phyloP scores from a whole-genome alignment of 2,888 invertebrate genomes.

The Thecocarcelia acutangulata region DNA sequence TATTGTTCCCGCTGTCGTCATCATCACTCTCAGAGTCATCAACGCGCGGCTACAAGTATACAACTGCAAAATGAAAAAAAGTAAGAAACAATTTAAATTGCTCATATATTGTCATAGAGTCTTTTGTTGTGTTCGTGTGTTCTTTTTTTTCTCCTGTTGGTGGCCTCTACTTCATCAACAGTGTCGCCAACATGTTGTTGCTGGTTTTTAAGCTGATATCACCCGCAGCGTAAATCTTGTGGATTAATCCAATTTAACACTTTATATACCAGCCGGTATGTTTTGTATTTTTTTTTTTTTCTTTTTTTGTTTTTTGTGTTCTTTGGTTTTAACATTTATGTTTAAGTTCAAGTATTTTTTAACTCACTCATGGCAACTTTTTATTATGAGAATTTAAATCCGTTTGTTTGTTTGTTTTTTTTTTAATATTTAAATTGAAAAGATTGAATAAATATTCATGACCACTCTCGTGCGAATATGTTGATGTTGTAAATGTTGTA shows the following conservation, averaged over 20 bases:
- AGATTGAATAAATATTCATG: conserved; percentile 67
- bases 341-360: conserved; percentile 2
- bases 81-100: conserved; percentile 14
- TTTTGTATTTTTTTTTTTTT: conserved; percentile 61
- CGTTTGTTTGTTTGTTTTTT: background rate
- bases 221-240: conserved; percentile 80
- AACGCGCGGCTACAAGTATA: conserved; percentile 42
- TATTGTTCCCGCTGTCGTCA: conserved; percentile 50
- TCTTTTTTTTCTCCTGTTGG: conserved; percentile 10
- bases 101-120: conserved; percentile 72
- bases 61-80: background rate
- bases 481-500: conserved; percentile 45
- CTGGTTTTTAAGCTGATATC: conserved; percentile 75
- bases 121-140: conserved; percentile 42
- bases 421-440: conserved; percentile 29
- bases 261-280: conserved; percentile 75
- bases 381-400: conserved; percentile 22
- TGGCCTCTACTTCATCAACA: conserved; percentile 30
- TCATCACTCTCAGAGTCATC: conserved; percentile 50
- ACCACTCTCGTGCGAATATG: conserved; percentile 42
- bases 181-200: conserved; percentile 68
- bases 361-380: conserved; percentile 2
- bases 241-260: conserved; percentile 81
- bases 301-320: conserved; percentile 46
- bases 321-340: conserved; percentile 3